Base-by-base conservation (phyloP, 1,140 invertebrate species). In the Whitmania pigra region DNA sequence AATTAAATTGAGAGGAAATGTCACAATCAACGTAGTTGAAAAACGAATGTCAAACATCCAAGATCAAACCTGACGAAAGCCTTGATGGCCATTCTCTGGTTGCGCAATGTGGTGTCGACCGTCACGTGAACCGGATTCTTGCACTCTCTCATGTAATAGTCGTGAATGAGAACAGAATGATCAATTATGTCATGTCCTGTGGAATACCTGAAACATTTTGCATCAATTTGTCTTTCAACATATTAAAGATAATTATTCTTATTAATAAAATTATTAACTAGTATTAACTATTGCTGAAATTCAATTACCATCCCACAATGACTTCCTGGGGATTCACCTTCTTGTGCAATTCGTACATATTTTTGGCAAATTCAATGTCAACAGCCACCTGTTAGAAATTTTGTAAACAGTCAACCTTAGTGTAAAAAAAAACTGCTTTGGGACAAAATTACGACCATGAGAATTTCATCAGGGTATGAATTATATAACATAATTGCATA, bases 131-230 rank as follows among this genome's bases (percentile, higher is more conserved):
- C 88, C 7, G 94, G 94, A 82, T 91, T 93, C 73, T 89, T 89
- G 77, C 92, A 93, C 83, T 95, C 92, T 72, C 92, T 86, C 0
- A 92, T 87, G 80, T 83, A 98, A 83, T 97, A 98, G 78, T 97
- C 94, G 78, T 98, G 94, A 79, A 98, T 97, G 31, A 96, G 89
- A 0, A 93, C 92, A 17, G 93, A 96, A 83, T 97, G 93, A 78
- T 91, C 93, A 0, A 93, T 96, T 6, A 98, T 92, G 83, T 96
- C 93, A 76, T 90, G 89, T 68, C 94, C 94, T 11, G 93, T 97
- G 0, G 93, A 94, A 75, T 81, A 83, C 82, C 82, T 82, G 72
- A 20, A 75, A 22, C 13, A 27, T 29, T 49, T 15, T 0, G 43
- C 9, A 29, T 40, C 43, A 1, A 17, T 36, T 22, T 17, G 40